Conservation (phyloP, 53 echinoderm and acorn worm species). For the Stichopus horrens region DNA sequence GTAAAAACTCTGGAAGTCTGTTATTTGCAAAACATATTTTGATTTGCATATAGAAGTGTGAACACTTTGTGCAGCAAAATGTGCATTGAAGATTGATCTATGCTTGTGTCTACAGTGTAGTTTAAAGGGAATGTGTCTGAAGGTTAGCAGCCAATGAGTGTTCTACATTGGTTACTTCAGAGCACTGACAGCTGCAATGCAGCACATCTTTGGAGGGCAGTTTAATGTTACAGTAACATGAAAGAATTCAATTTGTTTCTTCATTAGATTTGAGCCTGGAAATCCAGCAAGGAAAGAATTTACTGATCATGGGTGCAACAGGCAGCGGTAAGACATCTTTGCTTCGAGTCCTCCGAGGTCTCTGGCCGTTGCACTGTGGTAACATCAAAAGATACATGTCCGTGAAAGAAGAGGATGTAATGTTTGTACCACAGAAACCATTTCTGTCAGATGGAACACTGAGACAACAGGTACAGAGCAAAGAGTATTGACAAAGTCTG, state of each 20-base stretch:
- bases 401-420: conserved; percentile 54
- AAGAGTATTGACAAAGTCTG: not conserved
- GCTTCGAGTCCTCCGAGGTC: conserved; percentile 73
- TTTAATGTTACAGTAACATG: not conserved
- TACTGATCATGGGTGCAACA: conserved; percentile 85
- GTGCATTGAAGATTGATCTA: no score
- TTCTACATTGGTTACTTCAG: no score
- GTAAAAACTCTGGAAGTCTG: no score
- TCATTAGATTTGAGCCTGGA: conserved; percentile 72
- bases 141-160: no score
- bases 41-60: no score
- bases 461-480: conserved; percentile 66
- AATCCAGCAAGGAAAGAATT: conserved; percentile 64
- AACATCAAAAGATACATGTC: conserved; percentile 41
- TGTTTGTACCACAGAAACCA: conserved; percentile 92
- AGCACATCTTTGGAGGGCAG: no score
- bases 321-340: conserved; percentile 95
- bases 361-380: conserved; percentile 67
- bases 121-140: no score
- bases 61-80: no score
- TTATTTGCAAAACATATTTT: no score
- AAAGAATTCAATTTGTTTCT: not conserved
- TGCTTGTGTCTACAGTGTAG: no score
- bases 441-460: conserved; percentile 83
- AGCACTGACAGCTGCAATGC: no score